Percentiles rank a stretch among this genome's conserved stretches.
These are phyloP conservation scores for Eupleurogrammus muticus DNA, from an alignment of 2,797 vertebrate genomes.

Conservation along the genomic window DNA sequence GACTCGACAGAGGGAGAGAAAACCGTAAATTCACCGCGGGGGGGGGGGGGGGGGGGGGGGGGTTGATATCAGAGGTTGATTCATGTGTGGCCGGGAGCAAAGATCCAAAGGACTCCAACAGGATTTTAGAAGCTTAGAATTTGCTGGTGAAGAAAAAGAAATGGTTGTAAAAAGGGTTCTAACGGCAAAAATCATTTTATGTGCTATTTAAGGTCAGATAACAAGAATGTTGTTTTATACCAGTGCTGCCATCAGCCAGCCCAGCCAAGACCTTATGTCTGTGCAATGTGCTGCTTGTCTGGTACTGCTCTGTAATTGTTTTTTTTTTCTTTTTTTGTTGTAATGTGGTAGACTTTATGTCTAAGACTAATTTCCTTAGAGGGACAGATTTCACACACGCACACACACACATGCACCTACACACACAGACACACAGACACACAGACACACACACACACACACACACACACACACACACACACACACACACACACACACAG, in stretches of 20 bases:
- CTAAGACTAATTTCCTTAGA: neutral
- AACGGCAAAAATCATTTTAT: conserved; percentile 23
- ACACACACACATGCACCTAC: no score
- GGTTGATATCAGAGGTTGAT: neutral
- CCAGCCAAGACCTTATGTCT: conserved; percentile 2
- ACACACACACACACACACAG: neutral
- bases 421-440: no score
- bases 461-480: no score
- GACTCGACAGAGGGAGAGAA: conserved; percentile 19
- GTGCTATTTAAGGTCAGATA: conserved; percentile 36
- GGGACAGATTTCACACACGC: conserved; percentile 15
- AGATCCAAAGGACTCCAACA: neutral
- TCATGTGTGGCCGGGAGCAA: conserved; percentile 12
- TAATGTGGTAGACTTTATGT: no score
- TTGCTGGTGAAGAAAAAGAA: conserved; percentile 1
- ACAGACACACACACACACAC: no score
- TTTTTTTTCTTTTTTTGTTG: no score
- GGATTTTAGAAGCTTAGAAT: neutral
- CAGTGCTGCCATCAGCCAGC: conserved; percentile 26
- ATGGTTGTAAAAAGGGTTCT: conserved; percentile 31
- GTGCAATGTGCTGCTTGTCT: no score
- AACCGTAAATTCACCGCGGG: conserved; percentile 36
- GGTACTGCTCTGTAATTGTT: no score
- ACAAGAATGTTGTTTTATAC: conserved; percentile 45
- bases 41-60: no score